Percentiles rank a stretch among this genome's conserved stretches.
Conservation (phyloP, 1,140 invertebrate species). For the Drosophila busckii region DNA sequence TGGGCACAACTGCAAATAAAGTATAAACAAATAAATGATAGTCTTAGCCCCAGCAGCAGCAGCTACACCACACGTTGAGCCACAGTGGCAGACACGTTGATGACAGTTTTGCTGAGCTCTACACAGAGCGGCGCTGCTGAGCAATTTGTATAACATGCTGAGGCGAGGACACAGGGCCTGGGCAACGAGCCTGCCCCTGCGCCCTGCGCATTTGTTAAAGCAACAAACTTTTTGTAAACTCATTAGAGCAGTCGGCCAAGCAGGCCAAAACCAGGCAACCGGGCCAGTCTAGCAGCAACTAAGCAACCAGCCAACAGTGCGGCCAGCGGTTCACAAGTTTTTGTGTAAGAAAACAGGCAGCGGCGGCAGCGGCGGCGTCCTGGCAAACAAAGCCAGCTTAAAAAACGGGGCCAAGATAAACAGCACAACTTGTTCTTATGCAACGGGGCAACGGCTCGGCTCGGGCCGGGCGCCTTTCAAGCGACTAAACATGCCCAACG, state of each 20-base stretch:
- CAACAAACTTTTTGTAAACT: slow-evolving; percentile 75
- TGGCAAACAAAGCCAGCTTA: slow-evolving; percentile 55
- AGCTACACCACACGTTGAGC: slow-evolving; percentile 28
- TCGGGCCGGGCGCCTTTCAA: slow-evolving; percentile 74
- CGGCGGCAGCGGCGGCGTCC: slow-evolving; percentile 1
- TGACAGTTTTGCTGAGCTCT: slow-evolving; percentile 55
- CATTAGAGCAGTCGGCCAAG: slow-evolving; percentile 72
- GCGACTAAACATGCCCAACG: slow-evolving; percentile 70
- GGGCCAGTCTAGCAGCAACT: slow-evolving; percentile 40
- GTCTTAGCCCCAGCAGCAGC: slow-evolving; percentile 19
- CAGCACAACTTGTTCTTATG: slow-evolving; percentile 71
- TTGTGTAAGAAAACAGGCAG: slow-evolving; percentile 56
- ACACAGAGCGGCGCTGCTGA: slow-evolving; percentile 17
- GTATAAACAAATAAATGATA: slow-evolving; percentile 60
- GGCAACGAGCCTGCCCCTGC: slow-evolving; percentile 3
- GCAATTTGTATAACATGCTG: slow-evolving; percentile 74
- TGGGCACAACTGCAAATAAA: slow-evolving; percentile 37
- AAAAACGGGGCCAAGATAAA: slow-evolving; percentile 57
- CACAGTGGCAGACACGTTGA: slow-evolving; percentile 52
- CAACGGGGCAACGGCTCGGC: slow-evolving; percentile 60
- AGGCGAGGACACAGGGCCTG: slow-evolving; percentile 40
- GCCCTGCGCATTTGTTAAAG: slow-evolving; percentile 51
- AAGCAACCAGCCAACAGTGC: slow-evolving; percentile 49
- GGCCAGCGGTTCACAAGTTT: slow-evolving; percentile 33
- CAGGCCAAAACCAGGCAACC: slow-evolving; percentile 20